A percentile compares a stretch with the other conserved stretches of the same genome.
Evolutionary conservation across 2,113 vertebrate species (phyloP).

Genomic region (Leptodactylus fuscus): DNA sequence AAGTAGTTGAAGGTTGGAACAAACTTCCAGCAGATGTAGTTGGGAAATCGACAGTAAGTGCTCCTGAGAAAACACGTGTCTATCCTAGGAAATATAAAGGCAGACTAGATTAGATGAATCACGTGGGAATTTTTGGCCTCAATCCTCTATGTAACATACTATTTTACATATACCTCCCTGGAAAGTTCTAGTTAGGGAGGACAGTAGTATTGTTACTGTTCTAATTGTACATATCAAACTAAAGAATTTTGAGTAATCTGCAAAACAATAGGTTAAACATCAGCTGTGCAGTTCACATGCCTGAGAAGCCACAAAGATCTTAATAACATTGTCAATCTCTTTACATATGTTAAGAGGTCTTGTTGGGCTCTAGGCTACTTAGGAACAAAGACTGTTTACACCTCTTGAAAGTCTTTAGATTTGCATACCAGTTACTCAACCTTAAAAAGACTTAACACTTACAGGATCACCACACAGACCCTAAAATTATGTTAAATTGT

Average conservation of each 20-base stretch:
- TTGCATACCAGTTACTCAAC: constrained; percentile 13
- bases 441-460: constrained; percentile 16
- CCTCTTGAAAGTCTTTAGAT: background rate
- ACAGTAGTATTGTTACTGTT: background rate
- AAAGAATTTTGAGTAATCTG: constrained; percentile 22
- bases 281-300: constrained; percentile 15
- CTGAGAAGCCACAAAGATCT: background rate
- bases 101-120: too few species aligned
- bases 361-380: background rate
- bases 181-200: background rate
- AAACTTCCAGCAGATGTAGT: too few species aligned
- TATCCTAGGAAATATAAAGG: too few species aligned
- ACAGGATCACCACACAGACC: background rate
- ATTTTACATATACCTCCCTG: background rate
- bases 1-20: too few species aligned
- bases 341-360: constrained; percentile 35
- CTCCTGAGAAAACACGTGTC: too few species aligned
- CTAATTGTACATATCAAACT: constrained; percentile 13
- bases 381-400: constrained; percentile 6
- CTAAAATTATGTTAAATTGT: background rate
- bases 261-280: constrained; percentile 16
- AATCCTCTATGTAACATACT: background rate
- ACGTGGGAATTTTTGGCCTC: too few species aligned
- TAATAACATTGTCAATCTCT: background rate
- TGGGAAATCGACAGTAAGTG: too few species aligned